Conservation (phyloP, 2,888 invertebrate species). For the Nomada lathburiana region DNA sequence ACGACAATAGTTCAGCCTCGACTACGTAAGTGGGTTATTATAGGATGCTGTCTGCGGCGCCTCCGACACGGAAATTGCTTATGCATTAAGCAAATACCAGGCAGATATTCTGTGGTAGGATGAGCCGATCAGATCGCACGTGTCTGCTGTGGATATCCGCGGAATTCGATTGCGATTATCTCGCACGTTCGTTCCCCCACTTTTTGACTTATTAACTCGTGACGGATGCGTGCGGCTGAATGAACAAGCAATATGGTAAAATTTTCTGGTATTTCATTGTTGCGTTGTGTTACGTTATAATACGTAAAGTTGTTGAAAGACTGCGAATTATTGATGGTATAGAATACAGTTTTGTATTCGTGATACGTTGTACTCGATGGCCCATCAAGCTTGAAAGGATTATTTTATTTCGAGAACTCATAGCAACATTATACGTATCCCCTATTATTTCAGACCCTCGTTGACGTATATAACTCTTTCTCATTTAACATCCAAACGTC, state of each 20-base stretch:
- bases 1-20: constrained; percentile 75
- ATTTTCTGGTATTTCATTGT: not conserved
- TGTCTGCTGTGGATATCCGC: constrained; percentile 39
- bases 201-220: constrained; percentile 2
- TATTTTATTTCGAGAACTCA: too few species aligned
- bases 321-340: too few species aligned
- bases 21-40: constrained; percentile 79
- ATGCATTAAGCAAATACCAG: constrained; percentile 81
- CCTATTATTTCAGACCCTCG: not conserved
- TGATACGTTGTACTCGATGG: too few species aligned
- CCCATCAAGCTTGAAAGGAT: too few species aligned
- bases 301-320: too few species aligned
- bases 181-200: constrained; percentile 7
- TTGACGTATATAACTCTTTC: too few species aligned
- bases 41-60: constrained; percentile 78
- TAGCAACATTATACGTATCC: not conserved
- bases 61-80: constrained; percentile 81
- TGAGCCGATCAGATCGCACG: constrained; percentile 46
- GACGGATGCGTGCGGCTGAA: not conserved
- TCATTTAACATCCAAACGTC: too few species aligned
- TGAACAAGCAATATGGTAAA: not conserved
- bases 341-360: too few species aligned
- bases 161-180: constrained; percentile 49
- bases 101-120: constrained; percentile 70
- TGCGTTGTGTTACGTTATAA: not conserved